Percentiles rank a stretch among this genome's conserved stretches.
phyloP scores from a whole-genome alignment of 2,113 vertebrate species.

The Rhineura floridana region DNA sequence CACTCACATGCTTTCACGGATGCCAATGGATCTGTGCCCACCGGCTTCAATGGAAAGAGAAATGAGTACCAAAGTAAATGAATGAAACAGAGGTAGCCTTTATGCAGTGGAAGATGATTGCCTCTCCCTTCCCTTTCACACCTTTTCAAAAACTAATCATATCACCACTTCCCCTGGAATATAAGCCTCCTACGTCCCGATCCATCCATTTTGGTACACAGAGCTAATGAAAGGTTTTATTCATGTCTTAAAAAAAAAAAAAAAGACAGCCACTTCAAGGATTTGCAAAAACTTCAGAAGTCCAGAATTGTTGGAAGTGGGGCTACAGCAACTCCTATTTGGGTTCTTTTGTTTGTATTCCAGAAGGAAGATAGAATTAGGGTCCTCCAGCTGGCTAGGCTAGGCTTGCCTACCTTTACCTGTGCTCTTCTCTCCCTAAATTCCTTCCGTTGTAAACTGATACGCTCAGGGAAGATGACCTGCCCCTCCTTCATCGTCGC shows the following conservation, averaged over 20 bases:
- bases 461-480: too few relatives aligned
- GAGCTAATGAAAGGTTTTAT: conserved; percentile 1
- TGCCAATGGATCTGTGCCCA: conserved; percentile 13
- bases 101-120: conserved; percentile 12
- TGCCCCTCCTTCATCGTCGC: too few relatives aligned
- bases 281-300: neutral
- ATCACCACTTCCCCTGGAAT: neutral
- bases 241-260: too few relatives aligned
- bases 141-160: conserved; percentile 31
- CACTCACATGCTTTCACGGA: neutral
- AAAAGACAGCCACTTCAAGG: neutral
- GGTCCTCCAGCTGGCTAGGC: too few relatives aligned
- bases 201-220: neutral
- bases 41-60: neutral
- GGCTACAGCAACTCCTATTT: too few relatives aligned
- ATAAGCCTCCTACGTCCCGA: neutral
- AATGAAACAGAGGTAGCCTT: neutral
- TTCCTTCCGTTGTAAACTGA: too few relatives aligned
- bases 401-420: too few relatives aligned
- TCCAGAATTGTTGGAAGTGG: neutral
- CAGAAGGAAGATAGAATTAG: too few relatives aligned
- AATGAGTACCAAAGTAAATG: conserved; percentile 7
- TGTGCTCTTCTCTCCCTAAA: too few relatives aligned
- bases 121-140: conserved; percentile 16
- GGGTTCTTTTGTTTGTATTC: too few relatives aligned